Conservation (phyloP, 2,797 vertebrate species). For the Spondyliosoma cantharus region DNA sequence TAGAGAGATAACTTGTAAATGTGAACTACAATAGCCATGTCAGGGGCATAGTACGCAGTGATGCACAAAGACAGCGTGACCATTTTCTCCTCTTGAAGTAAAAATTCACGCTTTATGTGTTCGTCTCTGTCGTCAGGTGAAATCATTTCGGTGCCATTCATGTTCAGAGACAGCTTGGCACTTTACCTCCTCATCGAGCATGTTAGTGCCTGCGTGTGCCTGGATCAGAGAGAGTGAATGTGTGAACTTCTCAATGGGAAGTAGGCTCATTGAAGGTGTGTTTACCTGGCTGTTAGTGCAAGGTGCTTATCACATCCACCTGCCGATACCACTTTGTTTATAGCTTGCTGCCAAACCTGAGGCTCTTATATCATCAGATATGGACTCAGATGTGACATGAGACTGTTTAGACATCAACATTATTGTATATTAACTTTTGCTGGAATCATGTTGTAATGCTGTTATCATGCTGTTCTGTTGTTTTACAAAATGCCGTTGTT, state of each 20-base stretch:
- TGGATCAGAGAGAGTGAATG: neutral
- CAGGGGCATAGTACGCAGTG: neutral
- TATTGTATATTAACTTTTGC: neutral
- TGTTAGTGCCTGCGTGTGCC: neutral
- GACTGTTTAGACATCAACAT: neutral
- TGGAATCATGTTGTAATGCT: neutral
- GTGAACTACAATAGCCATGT: neutral
- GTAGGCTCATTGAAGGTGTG: neutral
- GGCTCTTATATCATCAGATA: neutral
- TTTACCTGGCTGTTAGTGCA: slow-evolving; percentile 15
- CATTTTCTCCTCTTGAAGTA: neutral
- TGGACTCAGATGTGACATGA: neutral
- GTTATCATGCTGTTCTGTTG: neutral
- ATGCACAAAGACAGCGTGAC: neutral
- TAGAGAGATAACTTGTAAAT: neutral
- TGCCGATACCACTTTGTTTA: slow-evolving; percentile 16
- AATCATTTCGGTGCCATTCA: slow-evolving; percentile 9
- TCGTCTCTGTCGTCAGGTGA: neutral
- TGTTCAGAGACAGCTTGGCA: slow-evolving; percentile 11
- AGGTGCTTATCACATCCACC: slow-evolving; percentile 26
- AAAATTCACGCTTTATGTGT: neutral
- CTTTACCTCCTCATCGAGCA: slow-evolving; percentile 3
- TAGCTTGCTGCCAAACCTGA: neutral
- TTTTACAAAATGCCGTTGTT: neutral
- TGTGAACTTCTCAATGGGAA: slow-evolving; percentile 2